Evolutionary conservation across 2,888 invertebrate genomes (phyloP).

Genomic region (Gonocerus acuteangulatus): DNA sequence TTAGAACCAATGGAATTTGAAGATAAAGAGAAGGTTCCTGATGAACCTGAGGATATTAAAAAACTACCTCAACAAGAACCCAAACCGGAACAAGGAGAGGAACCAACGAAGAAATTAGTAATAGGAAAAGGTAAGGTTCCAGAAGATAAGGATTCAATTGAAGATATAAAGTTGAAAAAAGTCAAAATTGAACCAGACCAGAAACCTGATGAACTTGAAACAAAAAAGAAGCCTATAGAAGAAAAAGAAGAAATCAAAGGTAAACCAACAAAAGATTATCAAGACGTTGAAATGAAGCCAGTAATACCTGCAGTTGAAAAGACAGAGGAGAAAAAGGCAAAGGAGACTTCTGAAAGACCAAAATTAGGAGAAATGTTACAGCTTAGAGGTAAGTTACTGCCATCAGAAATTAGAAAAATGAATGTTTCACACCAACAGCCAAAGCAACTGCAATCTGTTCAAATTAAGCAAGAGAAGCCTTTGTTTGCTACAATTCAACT

Average conservation of each 20-base stretch:
- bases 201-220: constrained; percentile 36
- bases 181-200: constrained; percentile 41
- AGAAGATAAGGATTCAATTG: constrained; percentile 41
- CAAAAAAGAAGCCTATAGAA: constrained; percentile 37
- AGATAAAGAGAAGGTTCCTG: constrained; percentile 31
- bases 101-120: constrained; percentile 38
- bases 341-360: constrained; percentile 39
- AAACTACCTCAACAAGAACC: constrained; percentile 18
- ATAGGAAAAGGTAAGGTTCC: constrained; percentile 40
- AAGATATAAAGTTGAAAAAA: constrained; percentile 49
- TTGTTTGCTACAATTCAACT: constrained; percentile 35
- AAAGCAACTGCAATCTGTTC: constrained; percentile 10
- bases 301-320: constrained; percentile 27
- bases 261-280: constrained; percentile 24
- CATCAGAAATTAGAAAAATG: constrained; percentile 36
- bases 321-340: constrained; percentile 36
- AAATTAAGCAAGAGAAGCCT: constrained; percentile 28
- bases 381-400: constrained; percentile 9
- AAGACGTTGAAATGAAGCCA: constrained; percentile 34
- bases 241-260: constrained; percentile 29
- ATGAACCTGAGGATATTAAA: constrained; percentile 40
- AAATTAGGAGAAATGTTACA: constrained; percentile 34
- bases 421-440: not conserved
- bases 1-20: constrained; percentile 22
- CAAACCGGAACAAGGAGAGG: constrained; percentile 33